phyloP scores from a whole-genome alignment of 2,113 vertebrate genomes.

The Hystrix cristata region DNA sequence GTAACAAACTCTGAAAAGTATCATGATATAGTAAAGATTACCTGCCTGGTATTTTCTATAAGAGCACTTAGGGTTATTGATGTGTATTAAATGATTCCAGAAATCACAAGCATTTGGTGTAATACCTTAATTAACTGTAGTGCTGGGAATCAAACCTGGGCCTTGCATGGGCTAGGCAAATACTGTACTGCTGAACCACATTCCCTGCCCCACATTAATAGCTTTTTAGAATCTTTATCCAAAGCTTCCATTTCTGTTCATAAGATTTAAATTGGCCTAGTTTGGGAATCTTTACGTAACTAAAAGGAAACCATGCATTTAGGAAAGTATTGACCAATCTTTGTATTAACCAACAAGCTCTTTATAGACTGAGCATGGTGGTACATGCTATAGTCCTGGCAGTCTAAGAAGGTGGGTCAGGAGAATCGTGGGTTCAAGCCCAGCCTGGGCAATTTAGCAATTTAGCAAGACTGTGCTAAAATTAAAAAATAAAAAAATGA shows the following conservation, averaged over 20 bases:
- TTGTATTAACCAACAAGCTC: neutral
- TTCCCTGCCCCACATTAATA: neutral
- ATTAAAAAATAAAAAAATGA: neutral
- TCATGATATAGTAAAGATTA: conserved; percentile 30
- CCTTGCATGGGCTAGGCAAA: neutral
- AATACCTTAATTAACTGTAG: neutral
- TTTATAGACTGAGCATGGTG: conserved; percentile 35
- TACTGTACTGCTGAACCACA: neutral
- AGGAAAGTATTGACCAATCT: neutral
- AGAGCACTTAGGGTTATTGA: neutral
- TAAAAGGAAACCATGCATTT: conserved; percentile 42
- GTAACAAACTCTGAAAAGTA: conserved; percentile 30
- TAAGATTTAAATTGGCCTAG: conserved; percentile 35
- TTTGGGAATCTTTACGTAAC: neutral
- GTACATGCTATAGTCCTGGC: neutral
- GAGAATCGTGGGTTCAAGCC: neutral
- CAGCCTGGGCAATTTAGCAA: neutral
- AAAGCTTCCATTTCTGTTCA: neutral
- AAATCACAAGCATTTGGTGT: neutral
- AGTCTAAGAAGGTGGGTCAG: neutral
- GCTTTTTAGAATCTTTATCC: conserved; percentile 30
- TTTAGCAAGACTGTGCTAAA: neutral
- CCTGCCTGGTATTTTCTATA: neutral
- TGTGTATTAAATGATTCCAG: neutral
- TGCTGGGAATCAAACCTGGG: neutral